A percentile compares a stretch with the other conserved stretches of the same genome.
Conservation (phyloP, 2,797 vertebrate species). For the Pseudomugil tenellus region DNA sequence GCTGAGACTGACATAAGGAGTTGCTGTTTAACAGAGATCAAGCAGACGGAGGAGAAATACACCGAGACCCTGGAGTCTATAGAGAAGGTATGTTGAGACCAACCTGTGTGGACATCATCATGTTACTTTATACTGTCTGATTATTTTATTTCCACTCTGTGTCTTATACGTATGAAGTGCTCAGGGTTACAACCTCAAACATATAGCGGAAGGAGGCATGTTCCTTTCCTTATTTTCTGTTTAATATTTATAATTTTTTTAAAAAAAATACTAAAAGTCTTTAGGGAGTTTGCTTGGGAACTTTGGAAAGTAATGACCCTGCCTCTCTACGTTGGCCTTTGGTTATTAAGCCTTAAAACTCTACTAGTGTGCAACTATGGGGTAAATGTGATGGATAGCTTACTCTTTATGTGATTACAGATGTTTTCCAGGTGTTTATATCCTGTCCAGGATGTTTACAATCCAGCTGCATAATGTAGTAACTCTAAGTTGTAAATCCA, state of each 20-base stretch:
- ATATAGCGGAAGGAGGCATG: neutral
- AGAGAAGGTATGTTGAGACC: slow-evolving; percentile 85
- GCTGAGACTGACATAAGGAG: slow-evolving; percentile 93
- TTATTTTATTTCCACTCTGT: neutral
- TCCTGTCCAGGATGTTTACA: too few relatives aligned
- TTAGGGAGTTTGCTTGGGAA: too few relatives aligned
- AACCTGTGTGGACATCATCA: neutral
- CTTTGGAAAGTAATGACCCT: too few relatives aligned
- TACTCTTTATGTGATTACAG: too few relatives aligned
- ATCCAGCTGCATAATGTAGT: too few relatives aligned
- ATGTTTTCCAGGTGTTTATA: too few relatives aligned
- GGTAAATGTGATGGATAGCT: too few relatives aligned
- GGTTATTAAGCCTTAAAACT: too few relatives aligned
- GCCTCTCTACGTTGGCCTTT: too few relatives aligned
- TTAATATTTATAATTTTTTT: neutral
- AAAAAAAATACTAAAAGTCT: neutral
- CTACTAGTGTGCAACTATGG: too few relatives aligned
- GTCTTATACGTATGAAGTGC: neutral
- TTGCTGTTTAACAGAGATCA: slow-evolving; percentile 96
- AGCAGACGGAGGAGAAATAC: slow-evolving; percentile 98
- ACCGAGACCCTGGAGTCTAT: slow-evolving; percentile 97
- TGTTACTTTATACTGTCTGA: slow-evolving; percentile 1
- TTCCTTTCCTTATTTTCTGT: neutral
- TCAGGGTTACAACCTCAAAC: slow-evolving; percentile 1
- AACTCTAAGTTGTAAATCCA: too few relatives aligned